phyloP scores from a whole-genome alignment of 2,113 vertebrate genomes.

The Salvelinus namaycush region DNA sequence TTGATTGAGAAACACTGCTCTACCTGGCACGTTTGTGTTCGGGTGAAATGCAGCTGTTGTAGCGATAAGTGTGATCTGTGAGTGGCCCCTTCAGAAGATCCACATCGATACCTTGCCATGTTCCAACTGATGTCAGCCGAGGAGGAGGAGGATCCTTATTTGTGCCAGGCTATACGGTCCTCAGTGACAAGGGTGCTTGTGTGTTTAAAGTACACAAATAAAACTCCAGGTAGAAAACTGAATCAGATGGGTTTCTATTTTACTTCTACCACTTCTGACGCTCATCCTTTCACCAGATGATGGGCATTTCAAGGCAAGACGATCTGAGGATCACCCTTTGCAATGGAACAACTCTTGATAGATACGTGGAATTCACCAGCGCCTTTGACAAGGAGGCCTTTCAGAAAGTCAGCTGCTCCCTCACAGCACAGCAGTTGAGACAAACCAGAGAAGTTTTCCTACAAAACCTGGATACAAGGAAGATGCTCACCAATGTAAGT shows the following conservation, averaged over 20 bases:
- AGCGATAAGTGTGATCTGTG: conserved; percentile 18
- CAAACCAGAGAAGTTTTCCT: conserved; percentile 56
- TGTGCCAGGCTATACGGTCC: not conserved
- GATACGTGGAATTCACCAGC: conserved; percentile 67
- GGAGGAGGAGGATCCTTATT: conserved; percentile 21
- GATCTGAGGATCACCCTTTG: conserved; percentile 55
- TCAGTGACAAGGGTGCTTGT: conserved; percentile 12
- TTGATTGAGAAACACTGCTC: not conserved
- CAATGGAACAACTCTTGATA: conserved; percentile 54
- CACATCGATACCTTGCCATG: conserved; percentile 15
- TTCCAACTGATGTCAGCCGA: conserved; percentile 34
- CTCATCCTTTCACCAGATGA: conserved; percentile 46
- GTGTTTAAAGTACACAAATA: too few species aligned
- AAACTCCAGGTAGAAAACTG: too few species aligned
- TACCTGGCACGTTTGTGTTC: conserved; percentile 3
- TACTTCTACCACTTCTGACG: not conserved
- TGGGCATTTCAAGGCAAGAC: conserved; percentile 11
- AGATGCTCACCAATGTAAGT: conserved; percentile 63
- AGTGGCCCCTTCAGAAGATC: conserved; percentile 23
- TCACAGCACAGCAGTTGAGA: conserved; percentile 61
- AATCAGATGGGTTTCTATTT: too few species aligned
- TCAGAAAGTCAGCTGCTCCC: conserved; percentile 74
- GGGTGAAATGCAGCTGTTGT: conserved; percentile 15
- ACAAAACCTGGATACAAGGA: conserved; percentile 64
- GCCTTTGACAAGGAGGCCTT: conserved; percentile 61